Evolutionary conservation across 2,888 invertebrate species (phyloP).

Genomic region (Polyommatus iphigenia): DNA sequence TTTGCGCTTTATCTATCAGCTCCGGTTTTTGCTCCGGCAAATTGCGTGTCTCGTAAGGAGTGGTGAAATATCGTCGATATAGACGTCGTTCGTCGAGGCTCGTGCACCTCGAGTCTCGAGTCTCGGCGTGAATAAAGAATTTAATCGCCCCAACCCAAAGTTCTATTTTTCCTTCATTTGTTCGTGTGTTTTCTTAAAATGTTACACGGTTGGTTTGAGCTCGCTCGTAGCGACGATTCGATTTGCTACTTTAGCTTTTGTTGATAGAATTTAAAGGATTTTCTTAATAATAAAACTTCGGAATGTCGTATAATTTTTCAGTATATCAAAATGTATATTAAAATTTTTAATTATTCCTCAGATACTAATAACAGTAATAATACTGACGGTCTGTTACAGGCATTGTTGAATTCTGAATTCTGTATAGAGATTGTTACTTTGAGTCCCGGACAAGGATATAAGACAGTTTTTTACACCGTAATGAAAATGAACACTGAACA

Average conservation of each 20-base stretch:
- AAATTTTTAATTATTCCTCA: no score
- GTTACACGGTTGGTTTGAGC: slow-evolving; percentile 37
- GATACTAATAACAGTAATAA: no score
- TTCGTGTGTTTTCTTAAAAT: slow-evolving; percentile 42
- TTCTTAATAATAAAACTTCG: not conserved
- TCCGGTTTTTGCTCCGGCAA: slow-evolving; percentile 46
- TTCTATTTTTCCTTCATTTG: slow-evolving; percentile 58
- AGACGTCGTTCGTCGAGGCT: slow-evolving; percentile 53
- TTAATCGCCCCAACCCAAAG: slow-evolving; percentile 59
- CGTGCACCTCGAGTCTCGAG: slow-evolving; percentile 39
- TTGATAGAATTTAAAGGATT: not conserved
- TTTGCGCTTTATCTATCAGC: slow-evolving; percentile 31
- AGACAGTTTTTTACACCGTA: no score
- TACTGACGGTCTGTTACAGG: no score
- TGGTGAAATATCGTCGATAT: slow-evolving; percentile 67
- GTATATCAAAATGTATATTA: no score
- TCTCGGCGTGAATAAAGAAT: slow-evolving; percentile 58
- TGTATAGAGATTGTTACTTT: no score
- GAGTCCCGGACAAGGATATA: no score
- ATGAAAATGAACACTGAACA: no score
- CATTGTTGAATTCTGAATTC: no score
- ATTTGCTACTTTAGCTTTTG: slow-evolving; percentile 15
- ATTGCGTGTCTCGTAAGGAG: slow-evolving; percentile 45
- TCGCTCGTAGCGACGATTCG: slow-evolving; percentile 1
- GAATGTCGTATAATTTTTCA: not conserved